Base-by-base conservation (phyloP, 2,113 vertebrate species). In the Donacobius atricapilla region DNA sequence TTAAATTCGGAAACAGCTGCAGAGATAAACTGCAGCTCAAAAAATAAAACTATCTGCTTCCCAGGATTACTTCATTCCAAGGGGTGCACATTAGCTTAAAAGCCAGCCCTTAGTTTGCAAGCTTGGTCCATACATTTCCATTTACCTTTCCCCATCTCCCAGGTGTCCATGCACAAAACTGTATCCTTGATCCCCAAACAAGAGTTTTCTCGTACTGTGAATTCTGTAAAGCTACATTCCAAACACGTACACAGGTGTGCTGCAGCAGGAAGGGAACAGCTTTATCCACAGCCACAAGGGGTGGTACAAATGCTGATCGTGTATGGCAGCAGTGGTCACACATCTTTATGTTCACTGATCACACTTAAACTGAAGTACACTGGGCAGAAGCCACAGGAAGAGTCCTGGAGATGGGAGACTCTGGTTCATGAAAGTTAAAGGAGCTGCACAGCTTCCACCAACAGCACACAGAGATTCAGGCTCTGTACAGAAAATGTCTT, bases 251-350 rank as follows among this genome's bases (percentile, higher is more conserved):
- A 54, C 14, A 66, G 65, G 2, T 37, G 20, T 9, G 63, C 61
- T 33, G 39, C 21, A 33, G 37, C 9, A 18, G 35, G 37, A 68
- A 58, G 39, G 14, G 4, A 66, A 25, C 22, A 83, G 48, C 71
- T 89, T 48, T 13, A 42, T 5, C 53, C 75, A 5, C 2, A 58
- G 61, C 44, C 54, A 47, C 37, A 65, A 39, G 47, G 27, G 13
- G n/a, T 9, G 47, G 18, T 3, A n/a, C 25, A 19, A 9, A 33
- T 1, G 11, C 47, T 22, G 39, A 30, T 15, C 39, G 28, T 0
- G 0, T 16, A 13, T 25, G n/a, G 53, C 4, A 2, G 54, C 15
- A 17, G 13, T 0, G 27, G 39, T 13, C 28, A 11, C 23, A 17
- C 28, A 23, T 4, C 68, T 75, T 22, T 15, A 4, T 2, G 0